These are phyloP conservation scores for Tamias sibiricus DNA, from an alignment of 2,113 vertebrate genomes.

Conservation along the genomic window DNA sequence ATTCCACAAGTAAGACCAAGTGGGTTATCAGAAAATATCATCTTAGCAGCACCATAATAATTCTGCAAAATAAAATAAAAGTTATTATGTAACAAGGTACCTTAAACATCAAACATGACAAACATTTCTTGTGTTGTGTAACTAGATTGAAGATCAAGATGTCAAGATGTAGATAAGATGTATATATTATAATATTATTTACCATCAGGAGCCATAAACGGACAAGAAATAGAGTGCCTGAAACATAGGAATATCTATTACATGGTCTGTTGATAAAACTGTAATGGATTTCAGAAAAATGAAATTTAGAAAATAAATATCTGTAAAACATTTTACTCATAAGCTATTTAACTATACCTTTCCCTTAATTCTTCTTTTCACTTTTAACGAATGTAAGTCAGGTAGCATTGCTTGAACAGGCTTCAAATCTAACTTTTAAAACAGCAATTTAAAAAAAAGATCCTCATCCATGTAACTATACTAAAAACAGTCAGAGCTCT, in stretches of 20 bases:
- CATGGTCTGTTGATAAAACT: neutral
- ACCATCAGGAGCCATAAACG: neutral
- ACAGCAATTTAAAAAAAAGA: neutral
- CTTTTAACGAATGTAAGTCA: neutral
- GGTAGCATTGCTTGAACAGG: neutral
- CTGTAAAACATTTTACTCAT: neutral
- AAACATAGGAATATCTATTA: neutral
- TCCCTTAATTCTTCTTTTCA: neutral
- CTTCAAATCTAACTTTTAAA: neutral
- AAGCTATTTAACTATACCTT: neutral
- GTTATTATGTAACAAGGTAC: neutral
- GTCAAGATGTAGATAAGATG: neutral
- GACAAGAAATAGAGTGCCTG: neutral
- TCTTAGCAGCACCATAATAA: constrained; percentile 94
- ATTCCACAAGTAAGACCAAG: constrained; percentile 95
- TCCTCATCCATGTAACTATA: neutral
- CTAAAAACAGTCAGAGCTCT: neutral
- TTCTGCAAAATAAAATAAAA: constrained; percentile 86
- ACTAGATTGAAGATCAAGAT: neutral
- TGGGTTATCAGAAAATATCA: constrained; percentile 95
- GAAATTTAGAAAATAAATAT: neutral
- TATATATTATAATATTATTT: neutral
- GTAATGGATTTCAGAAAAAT: neutral
- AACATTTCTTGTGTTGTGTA: neutral
- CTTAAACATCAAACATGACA: neutral